Base-by-base conservation (phyloP, 2,888 invertebrate species). In the Amphiduros pacificus region DNA sequence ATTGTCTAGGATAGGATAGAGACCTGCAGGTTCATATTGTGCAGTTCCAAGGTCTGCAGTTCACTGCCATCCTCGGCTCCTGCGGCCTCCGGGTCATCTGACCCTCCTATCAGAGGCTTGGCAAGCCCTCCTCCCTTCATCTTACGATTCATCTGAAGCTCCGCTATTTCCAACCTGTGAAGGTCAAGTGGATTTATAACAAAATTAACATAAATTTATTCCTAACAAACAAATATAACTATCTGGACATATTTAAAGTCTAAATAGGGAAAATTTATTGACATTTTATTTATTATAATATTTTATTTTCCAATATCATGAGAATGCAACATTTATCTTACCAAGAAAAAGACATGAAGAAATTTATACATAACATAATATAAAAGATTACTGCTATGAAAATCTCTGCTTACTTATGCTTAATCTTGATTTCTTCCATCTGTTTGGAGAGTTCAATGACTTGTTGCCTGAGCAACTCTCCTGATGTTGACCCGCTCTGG, bases 401-500 rank as follows among this genome's bases (percentile, higher is more conserved):
- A n/a, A n/a, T 11, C 17, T 36, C n/a, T 44, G 4, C 58, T 40
- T 64, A 78, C 78, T 72, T 73, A 68, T 79, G 75, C 60, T 72
- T 72, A 28, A 76, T 73, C 60, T 71, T 72, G n/a, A 74, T 52
- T 9, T 74, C 71, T 44, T 76, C 75, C 26, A 75, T 61, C 55
- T 75, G 71, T 29, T 62, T 66, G 22, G 73, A 73, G 9, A 77
- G 71, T 6, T 70, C 57, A 22, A 77, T 71, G 56, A 78, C 65
- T 55, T 77, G 76, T 48, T 68, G 65, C 41, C 76, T 72, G 28
- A 75, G 71, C 27, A 81, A 68, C 20, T 81, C 78, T 36, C 84
- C 82, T 31, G 83, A 83, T 5, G 82, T 80, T 6, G 83, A 81
- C 29, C 85, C 84, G 51, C 84, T 84, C 69, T 85, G 84, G 24